phyloP scores from a whole-genome alignment of 2,888 invertebrate genomes.

The Erebia aethiops region DNA sequence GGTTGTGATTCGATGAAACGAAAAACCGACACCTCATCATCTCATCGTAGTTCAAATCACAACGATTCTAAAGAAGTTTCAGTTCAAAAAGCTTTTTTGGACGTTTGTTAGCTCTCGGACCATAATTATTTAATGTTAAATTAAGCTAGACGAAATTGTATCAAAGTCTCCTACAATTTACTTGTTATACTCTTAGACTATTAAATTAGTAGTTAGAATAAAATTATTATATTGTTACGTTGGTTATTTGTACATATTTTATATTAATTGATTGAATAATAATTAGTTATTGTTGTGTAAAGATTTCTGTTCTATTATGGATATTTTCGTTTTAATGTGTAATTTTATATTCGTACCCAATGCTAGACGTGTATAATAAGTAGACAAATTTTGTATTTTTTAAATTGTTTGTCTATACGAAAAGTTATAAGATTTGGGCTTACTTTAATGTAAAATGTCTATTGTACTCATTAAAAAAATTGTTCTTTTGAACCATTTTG shows the following conservation, averaged over 20 bases:
- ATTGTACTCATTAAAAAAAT: too few relatives aligned
- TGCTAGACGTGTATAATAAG: conserved; percentile 23
- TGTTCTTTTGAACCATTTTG: too few relatives aligned
- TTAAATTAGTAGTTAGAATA: conserved; percentile 39
- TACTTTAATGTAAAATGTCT: too few relatives aligned
- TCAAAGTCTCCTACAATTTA: conserved; percentile 2
- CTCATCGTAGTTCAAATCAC: too few relatives aligned
- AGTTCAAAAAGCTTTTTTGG: too few relatives aligned
- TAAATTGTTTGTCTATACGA: background rate
- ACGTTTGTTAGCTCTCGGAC: too few relatives aligned
- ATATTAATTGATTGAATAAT: conserved; percentile 35
- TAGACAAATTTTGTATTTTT: background rate
- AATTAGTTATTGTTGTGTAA: conserved; percentile 68
- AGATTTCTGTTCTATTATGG: conserved; percentile 65
- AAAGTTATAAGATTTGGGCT: background rate
- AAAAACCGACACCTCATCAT: too few relatives aligned
- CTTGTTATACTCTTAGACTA: conserved; percentile 7
- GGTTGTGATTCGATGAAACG: too few relatives aligned
- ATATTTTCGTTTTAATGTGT: conserved; percentile 44
- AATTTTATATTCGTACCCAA: conserved; percentile 29
- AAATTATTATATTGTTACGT: conserved; percentile 60
- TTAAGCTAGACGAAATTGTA: background rate
- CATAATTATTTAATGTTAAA: too few relatives aligned
- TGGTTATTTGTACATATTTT: conserved; percentile 67
- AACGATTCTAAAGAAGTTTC: too few relatives aligned